Evolutionary conservation across 2,113 vertebrate species (phyloP), one percentile per base, ranked within the genome.

Genomic region (Saccopteryx bilineata): DNA sequence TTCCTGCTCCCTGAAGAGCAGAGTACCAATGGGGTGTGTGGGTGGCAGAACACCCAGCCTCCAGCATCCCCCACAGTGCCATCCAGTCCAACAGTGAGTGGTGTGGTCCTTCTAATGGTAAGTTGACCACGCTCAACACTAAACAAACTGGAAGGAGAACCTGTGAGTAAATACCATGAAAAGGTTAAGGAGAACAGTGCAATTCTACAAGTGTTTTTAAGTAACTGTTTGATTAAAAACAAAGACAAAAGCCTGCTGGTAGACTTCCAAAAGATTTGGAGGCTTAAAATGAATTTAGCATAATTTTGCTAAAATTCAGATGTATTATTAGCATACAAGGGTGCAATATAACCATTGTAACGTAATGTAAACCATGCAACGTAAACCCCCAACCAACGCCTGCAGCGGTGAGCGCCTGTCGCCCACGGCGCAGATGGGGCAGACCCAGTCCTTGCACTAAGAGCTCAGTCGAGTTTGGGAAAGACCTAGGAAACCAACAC

Each of bases 21-120:
- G 14, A 21, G 19, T 14, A 60, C n/a, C 21, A 9, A 13, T 0
- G 71, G 71, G 33, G 52, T 6, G 10, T 12, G 15, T 12, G 2
- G 5, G n/a, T 4, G 6, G 33, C 91, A 46, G 23, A 33, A 8
- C 2, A 33, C 72, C 56, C 71, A 54, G 78, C 26, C 60, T 58
- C 46, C 10, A 10, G 54, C n/a, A 28, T 0, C 54, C 63, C 33
- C 58, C 0, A 9, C 50, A 52, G n/a, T 1, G 4, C 24, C 74
- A 24, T 1, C 24, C 13, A 1, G 7, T 1, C 50, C 52, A 24
- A 15, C 15, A 58, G 56, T 18, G 56, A 17, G 11, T 1, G n/a
- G 52, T 0, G 0, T 1, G 10, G 24, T 48, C 61, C 87, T n/a
- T n/a, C 23, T 33, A 18, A 0, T 0, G 12, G 1, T 5, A 3